Percentiles rank a stretch among this genome's conserved stretches.
Conservation (phyloP, 1,140 invertebrate species). For the Carposina sasakii region DNA sequence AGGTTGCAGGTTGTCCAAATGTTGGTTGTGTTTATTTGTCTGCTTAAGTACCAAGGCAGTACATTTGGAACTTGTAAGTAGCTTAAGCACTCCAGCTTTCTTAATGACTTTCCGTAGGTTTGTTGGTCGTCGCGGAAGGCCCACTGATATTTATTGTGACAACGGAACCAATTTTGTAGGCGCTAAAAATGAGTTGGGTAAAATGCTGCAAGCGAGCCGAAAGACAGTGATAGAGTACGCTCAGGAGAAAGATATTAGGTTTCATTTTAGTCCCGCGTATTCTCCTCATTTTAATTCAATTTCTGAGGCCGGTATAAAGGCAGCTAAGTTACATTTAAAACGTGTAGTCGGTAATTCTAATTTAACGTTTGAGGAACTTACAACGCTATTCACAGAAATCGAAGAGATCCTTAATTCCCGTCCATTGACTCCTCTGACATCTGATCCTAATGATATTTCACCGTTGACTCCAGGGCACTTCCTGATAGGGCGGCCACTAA, state of each 20-base stretch:
- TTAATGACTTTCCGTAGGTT: slow-evolving; percentile 12
- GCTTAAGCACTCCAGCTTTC: slow-evolving; percentile 10
- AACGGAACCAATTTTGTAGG: slow-evolving; percentile 20
- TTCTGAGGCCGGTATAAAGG: background rate
- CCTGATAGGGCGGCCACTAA: slow-evolving; percentile 3
- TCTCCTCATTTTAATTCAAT: background rate
- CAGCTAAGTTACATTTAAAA: slow-evolving; percentile 1
- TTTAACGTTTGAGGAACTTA: slow-evolving; percentile 15
- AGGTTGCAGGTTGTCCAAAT: slow-evolving; percentile 24
- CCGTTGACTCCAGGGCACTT: slow-evolving; percentile 7
- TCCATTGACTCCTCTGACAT: slow-evolving; percentile 11
- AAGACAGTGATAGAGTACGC: background rate
- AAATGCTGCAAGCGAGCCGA: background rate
- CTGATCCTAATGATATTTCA: background rate
- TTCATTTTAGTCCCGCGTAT: slow-evolving; percentile 5
- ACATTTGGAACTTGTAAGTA: slow-evolving; percentile 24
- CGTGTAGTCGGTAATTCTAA: background rate
- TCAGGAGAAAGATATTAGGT: background rate
- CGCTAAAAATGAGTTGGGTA: background rate
- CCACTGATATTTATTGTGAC: slow-evolving; percentile 7
- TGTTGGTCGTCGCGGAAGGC: slow-evolving; percentile 3
- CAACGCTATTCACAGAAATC: slow-evolving; percentile 12
- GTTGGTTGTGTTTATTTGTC: slow-evolving; percentile 36
- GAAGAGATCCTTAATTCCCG: slow-evolving; percentile 20
- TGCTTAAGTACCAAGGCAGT: slow-evolving; percentile 33